Evolutionary conservation across 2,113 vertebrate genomes (phyloP).

Genomic region (Odobenus rosmarus): DNA sequence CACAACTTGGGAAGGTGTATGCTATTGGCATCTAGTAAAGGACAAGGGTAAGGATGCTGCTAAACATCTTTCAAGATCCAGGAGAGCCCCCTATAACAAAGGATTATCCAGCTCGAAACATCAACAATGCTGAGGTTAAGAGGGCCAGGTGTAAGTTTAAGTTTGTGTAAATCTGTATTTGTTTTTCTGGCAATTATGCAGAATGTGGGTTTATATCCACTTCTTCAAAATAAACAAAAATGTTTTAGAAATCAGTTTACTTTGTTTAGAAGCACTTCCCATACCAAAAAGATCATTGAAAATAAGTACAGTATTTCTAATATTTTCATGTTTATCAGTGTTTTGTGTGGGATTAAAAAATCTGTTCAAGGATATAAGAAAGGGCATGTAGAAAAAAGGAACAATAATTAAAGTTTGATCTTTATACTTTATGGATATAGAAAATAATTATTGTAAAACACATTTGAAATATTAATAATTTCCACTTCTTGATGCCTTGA

Average conservation of each 20-base stretch:
- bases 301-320: slow-evolving; percentile 25
- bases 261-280: background rate
- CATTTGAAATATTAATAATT: slow-evolving; percentile 22
- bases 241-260: background rate
- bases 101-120: background rate
- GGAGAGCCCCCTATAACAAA: background rate
- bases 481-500: background rate
- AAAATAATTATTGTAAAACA: background rate
- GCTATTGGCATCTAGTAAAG: background rate
- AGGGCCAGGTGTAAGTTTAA: background rate
- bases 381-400: background rate
- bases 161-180: background rate
- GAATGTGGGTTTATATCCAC: background rate
- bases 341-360: background rate
- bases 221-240: background rate
- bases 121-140: background rate
- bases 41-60: background rate
- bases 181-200: background rate
- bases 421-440: background rate
- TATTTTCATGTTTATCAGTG: background rate
- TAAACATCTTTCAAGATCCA: background rate
- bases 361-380: background rate
- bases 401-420: background rate
- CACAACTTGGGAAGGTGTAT: background rate
- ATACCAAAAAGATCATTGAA: background rate